Evolutionary conservation across 2,888 invertebrate genomes (phyloP), one percentile per base, ranked within the genome.

Genomic region (Caenorhabditis imperialis): DNA sequence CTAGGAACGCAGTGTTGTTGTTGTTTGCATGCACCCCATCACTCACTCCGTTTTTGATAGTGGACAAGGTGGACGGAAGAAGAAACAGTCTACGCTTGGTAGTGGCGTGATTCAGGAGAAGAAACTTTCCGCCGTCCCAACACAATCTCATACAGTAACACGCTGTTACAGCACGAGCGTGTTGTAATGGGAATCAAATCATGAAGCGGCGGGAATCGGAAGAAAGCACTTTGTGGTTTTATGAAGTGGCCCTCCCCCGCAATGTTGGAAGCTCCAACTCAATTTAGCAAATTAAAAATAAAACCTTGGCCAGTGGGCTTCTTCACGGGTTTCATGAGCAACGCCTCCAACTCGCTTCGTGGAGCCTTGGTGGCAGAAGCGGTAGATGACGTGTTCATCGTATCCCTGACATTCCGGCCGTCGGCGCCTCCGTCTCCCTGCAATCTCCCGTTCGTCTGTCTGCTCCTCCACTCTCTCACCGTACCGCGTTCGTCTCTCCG

Each of bases 271-370:
- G n/a, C n/a, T n/a, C n/a, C n/a, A 42, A 14, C 16, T 27, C 16
- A 3, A 7, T 27, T 10, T 16, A 8, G n/a, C 18, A 6, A 18
- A 30, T 5, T 20, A 35, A 35, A 35, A 23, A 18, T 22, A 14
- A 25, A 48, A 65, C 65, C 69, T 69, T 42, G 58, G 12, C 20
- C 45, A 14, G 20, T 12, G 6, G 35, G 44, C 27, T 51, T 69
- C 37, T 58, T 69, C 22, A 53, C 47, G n/a, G 57, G 69, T 27
- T 58, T 51, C 45, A 44, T 27, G 1, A 69, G 45, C 20, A 60
- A 37, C 23, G n/a, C 25, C 18, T 53, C 44, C 25, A 69, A 38
- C 14, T 38, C 45, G 30, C 51, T 58, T 45, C 45, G 44, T 27
- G 25, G 45, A 44, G 14, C 23, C 23, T 69, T 27, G 22, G 48